A percentile compares a stretch with the other conserved stretches of the same genome.
phyloP scores from a whole-genome alignment of 2,797 vertebrate species.

The Pangasius krempfi region DNA sequence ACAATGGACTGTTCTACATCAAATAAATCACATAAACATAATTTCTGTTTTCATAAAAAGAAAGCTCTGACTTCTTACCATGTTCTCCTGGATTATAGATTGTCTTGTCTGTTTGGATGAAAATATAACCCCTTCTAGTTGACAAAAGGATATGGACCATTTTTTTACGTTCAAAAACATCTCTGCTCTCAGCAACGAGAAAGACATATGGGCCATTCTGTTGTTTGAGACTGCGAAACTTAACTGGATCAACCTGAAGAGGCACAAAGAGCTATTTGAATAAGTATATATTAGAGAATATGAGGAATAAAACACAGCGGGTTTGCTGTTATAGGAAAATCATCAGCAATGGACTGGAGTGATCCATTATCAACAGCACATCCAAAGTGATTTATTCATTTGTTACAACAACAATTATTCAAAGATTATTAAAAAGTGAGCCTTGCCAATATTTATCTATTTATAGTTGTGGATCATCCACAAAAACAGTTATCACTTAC shows the following conservation, averaged over 20 bases:
- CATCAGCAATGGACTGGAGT: not conserved
- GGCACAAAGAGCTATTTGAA: not conserved
- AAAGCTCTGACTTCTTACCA: conserved; percentile 52
- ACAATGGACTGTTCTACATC: not conserved
- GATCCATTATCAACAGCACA: not conserved
- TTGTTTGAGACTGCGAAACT: not conserved
- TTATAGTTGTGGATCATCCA: not conserved
- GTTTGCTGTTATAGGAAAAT: not conserved
- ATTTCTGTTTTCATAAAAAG: not conserved
- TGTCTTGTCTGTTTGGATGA: conserved; percentile 76
- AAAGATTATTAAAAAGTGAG: not conserved
- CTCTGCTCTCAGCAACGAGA: conserved; percentile 59
- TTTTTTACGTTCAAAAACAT: not conserved
- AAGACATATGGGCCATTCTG: conserved; percentile 15
- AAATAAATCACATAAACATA: no score
- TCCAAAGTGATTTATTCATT: not conserved
- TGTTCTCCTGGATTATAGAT: conserved; percentile 71
- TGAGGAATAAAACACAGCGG: not conserved
- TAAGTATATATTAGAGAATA: not conserved
- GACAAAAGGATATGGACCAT: conserved; percentile 58
- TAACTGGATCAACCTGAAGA: conserved; percentile 58
- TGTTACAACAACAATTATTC: not conserved
- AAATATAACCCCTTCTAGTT: conserved; percentile 72
- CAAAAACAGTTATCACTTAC: not conserved
- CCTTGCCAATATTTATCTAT: not conserved